phyloP scores from a whole-genome alignment of 1,140 invertebrate genomes.

The Eufriesea mexicana region DNA sequence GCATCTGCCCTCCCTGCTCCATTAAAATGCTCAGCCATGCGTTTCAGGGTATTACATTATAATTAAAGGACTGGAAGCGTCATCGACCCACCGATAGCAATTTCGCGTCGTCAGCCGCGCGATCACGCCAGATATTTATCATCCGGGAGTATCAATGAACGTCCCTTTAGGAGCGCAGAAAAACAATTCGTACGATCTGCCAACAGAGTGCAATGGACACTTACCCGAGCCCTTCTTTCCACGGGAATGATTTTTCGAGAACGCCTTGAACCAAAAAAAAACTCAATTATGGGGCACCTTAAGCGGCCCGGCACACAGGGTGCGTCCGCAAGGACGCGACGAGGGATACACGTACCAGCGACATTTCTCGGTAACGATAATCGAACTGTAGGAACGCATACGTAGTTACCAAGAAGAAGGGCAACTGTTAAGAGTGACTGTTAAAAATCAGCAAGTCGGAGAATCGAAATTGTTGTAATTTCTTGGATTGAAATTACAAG shows the following conservation, averaged over 20 bases:
- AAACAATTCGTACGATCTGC: background rate
- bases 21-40: conserved; percentile 1
- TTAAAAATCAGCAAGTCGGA: too few species aligned
- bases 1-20: background rate
- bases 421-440: too few species aligned
- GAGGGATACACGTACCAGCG: background rate
- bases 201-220: too few species aligned
- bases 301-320: background rate
- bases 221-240: background rate
- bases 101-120: conserved; percentile 12
- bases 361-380: conserved; percentile 32
- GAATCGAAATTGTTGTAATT: too few species aligned
- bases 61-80: conserved; percentile 7
- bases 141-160: conserved; percentile 10
- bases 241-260: background rate
- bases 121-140: conserved; percentile 4
- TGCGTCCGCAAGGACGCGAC: conserved; percentile 8
- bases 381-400: too few species aligned
- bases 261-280: conserved; percentile 32
- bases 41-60: background rate
- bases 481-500: too few species aligned
- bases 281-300: conserved; percentile 34
- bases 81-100: conserved; percentile 7
- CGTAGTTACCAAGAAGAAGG: too few species aligned
- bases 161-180: background rate